Evolutionary conservation across 1,140 invertebrate species (phyloP).

Genomic region (Aradophagus sp.): DNA sequence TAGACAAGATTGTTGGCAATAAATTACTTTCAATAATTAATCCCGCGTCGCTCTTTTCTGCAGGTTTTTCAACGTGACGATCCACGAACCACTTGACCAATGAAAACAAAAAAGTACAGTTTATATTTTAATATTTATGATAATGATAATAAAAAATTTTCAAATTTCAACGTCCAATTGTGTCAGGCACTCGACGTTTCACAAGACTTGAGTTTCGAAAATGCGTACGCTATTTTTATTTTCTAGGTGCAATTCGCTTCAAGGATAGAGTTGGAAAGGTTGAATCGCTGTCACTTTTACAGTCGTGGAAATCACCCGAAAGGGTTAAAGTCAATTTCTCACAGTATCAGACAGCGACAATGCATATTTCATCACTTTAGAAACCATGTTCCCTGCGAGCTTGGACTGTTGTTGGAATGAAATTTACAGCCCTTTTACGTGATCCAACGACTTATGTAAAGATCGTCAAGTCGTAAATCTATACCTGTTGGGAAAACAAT

Average conservation of each 20-base stretch:
- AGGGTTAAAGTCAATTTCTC: conserved; percentile 25
- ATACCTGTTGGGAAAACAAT: conserved; percentile 21
- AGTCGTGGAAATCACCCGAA: conserved; percentile 4
- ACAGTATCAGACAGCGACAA: conserved; percentile 5
- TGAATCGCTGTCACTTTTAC: conserved; percentile 4
- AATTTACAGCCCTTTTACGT: conserved; percentile 24
- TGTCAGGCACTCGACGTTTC: too few relatives aligned
- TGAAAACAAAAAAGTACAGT: too few relatives aligned
- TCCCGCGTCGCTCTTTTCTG: too few relatives aligned
- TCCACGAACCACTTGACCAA: too few relatives aligned
- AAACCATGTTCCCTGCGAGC: conserved; percentile 8
- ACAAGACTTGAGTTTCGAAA: too few relatives aligned
- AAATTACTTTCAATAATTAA: conserved; percentile 1
- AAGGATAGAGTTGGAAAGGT: neutral
- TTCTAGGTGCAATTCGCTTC: too few relatives aligned
- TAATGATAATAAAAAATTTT: too few relatives aligned
- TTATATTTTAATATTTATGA: too few relatives aligned
- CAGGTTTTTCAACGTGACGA: too few relatives aligned
- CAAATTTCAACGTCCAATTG: too few relatives aligned
- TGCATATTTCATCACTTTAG: conserved; percentile 19
- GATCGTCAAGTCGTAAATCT: conserved; percentile 17
- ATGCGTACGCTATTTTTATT: too few relatives aligned
- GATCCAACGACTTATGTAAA: conserved; percentile 5
- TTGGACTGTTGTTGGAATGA: conserved; percentile 1
- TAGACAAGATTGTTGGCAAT: neutral